Percentiles rank a stretch among this genome's conserved stretches.
Conservation (phyloP, 1,140 invertebrate genomes). For the Aphaenogaster floridana region DNA sequence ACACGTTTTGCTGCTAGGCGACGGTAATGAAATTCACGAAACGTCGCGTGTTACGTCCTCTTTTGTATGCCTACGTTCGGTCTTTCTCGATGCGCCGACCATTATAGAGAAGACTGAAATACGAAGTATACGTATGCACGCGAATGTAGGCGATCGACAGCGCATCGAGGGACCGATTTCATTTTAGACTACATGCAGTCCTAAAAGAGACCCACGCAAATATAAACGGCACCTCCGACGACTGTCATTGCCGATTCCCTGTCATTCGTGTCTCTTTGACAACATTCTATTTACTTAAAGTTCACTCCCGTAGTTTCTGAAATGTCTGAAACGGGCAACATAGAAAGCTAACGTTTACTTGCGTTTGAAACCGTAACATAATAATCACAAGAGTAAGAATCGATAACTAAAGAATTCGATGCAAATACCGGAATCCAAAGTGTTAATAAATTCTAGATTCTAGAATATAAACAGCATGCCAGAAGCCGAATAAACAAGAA, state of each 20-base stretch:
- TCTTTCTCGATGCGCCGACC: slow-evolving; percentile 32
- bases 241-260: slow-evolving; percentile 24
- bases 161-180: slow-evolving; percentile 53
- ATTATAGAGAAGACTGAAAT: slow-evolving; percentile 47
- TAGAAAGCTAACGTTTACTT: neutral
- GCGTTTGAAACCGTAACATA: neutral
- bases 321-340: neutral
- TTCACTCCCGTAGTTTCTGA: slow-evolving; percentile 30
- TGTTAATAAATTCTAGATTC: neutral
- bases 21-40: slow-evolving; percentile 65
- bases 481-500: neutral
- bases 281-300: slow-evolving; percentile 47
- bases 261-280: neutral
- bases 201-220: slow-evolving; percentile 27
- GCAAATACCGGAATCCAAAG: neutral
- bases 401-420: neutral
- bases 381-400: neutral
- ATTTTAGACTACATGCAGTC: slow-evolving; percentile 34
- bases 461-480: neutral
- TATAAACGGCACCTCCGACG: slow-evolving; percentile 29
- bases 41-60: slow-evolving; percentile 55
- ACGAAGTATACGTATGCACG: slow-evolving; percentile 36
- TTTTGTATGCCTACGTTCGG: slow-evolving; percentile 51
- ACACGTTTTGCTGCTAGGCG: slow-evolving; percentile 52
- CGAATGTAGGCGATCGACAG: slow-evolving; percentile 39